These are phyloP conservation scores for Pitangus sulphuratus DNA, from an alignment of 2,797 vertebrate genomes.

Conservation along the genomic window DNA sequence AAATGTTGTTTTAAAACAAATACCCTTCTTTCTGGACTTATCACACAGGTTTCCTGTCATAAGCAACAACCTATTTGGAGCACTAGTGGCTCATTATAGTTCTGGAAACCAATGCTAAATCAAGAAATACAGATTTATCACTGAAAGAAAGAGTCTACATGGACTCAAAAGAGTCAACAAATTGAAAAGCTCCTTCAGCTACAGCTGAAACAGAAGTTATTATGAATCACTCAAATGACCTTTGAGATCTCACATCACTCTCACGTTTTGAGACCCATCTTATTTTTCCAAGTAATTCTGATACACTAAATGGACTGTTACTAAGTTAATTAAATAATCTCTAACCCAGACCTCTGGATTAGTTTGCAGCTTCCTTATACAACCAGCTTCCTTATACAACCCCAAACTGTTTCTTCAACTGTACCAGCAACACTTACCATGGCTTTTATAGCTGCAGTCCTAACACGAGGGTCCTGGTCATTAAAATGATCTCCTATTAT, in stretches of 20 bases:
- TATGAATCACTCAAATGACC: neutral
- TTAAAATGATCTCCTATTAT: slow-evolving; percentile 94
- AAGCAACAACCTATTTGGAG: neutral
- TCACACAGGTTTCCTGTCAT: neutral
- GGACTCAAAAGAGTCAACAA: neutral
- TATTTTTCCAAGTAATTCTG: neutral
- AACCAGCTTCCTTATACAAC: neutral
- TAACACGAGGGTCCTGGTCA: slow-evolving; percentile 95
- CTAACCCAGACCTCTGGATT: neutral
- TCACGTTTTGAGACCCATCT: neutral
- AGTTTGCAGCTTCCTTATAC: neutral
- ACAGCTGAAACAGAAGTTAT: neutral
- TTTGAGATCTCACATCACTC: neutral
- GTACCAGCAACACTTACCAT: slow-evolving; percentile 82
- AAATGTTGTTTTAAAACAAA: neutral
- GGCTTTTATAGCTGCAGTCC: slow-evolving; percentile 94
- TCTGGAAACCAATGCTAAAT: neutral
- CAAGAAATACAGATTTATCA: neutral
- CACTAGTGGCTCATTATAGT: neutral
- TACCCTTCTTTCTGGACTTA: neutral
- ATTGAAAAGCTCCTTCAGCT: neutral
- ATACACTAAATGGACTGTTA: neutral
- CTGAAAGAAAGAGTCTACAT: neutral
- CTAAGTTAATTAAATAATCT: neutral
- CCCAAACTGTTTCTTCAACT: neutral